Percentiles rank a stretch among this genome's conserved stretches.
These are phyloP conservation scores for Ctenopoma multispine DNA, from an alignment of 2,797 vertebrate species.

Conservation along the genomic window DNA sequence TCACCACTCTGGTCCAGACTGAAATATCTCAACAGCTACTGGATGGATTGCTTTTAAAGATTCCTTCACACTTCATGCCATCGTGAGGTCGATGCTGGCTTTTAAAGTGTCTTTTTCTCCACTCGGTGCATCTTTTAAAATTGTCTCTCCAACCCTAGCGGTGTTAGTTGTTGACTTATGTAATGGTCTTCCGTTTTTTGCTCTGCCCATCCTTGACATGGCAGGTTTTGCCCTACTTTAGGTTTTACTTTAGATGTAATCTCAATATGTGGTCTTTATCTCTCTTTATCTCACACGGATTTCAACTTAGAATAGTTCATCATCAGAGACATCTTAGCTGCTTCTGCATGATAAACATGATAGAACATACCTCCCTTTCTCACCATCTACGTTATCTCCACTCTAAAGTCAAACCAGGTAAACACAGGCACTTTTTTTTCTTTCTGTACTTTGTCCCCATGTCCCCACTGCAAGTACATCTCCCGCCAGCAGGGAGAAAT, in stretches of 20 bases:
- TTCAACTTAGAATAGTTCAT: neutral
- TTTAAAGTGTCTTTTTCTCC: too few species aligned
- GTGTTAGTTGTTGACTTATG: too few species aligned
- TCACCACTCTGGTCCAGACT: neutral
- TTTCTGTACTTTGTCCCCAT: constrained; percentile 1
- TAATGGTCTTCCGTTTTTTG: too few species aligned
- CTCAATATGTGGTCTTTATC: neutral
- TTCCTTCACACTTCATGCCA: too few species aligned
- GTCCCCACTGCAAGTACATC: constrained; percentile 20
- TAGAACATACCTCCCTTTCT: constrained; percentile 6
- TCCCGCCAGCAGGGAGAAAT: constrained; percentile 39
- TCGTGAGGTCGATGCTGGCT: too few species aligned
- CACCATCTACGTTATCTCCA: neutral
- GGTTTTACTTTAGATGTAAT: too few species aligned
- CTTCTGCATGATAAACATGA: too few species aligned
- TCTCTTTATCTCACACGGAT: constrained; percentile 5
- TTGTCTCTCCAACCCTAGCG: too few species aligned
- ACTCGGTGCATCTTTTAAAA: too few species aligned
- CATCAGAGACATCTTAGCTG: neutral
- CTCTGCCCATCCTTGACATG: too few species aligned
- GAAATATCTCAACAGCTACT: constrained; percentile 5
- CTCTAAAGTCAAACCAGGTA: constrained; percentile 13
- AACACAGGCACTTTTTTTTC: constrained; percentile 1
- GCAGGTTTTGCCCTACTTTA: neutral
- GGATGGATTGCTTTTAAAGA: neutral